These are phyloP conservation scores for Aptenodytes forsteri DNA, from an alignment of 2,113 vertebrate species.

Conservation along the genomic window DNA sequence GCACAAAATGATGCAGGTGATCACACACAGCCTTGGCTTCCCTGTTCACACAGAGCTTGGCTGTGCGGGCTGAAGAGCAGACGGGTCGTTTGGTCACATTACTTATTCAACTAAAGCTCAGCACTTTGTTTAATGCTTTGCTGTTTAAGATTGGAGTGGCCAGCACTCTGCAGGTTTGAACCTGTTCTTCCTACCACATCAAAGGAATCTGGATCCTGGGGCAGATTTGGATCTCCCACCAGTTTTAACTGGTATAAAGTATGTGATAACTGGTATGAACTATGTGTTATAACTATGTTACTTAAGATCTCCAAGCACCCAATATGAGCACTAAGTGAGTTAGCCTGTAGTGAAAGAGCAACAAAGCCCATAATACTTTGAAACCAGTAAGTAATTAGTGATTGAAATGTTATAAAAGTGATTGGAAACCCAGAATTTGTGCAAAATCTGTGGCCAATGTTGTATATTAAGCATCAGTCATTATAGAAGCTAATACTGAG, in stretches of 20 bases:
- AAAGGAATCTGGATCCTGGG: not conserved
- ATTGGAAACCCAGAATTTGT: not conserved
- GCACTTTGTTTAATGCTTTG: not conserved
- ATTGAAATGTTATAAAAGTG: not conserved
- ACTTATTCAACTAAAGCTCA: not conserved
- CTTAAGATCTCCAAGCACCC: not conserved
- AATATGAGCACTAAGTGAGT: not conserved
- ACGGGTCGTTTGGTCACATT: not conserved
- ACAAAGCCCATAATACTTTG: not conserved
- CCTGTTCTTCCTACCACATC: conserved; percentile 12
- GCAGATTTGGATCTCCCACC: conserved; percentile 18
- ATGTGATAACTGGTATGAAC: not conserved
- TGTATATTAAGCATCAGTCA: not conserved
- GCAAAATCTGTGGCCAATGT: not conserved
- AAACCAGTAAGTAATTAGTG: not conserved
- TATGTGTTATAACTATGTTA: not conserved
- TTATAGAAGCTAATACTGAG: not conserved
- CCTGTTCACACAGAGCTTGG: not conserved
- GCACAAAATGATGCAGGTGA: not conserved
- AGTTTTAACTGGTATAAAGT: not conserved
- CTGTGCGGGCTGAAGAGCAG: not conserved
- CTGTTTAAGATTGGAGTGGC: not conserved
- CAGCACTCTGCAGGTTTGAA: conserved; percentile 12
- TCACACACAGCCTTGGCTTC: not conserved
- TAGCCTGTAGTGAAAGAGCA: not conserved